phyloP scores from a whole-genome alignment of 2,888 invertebrate genomes.

The Hyalella azteca region DNA sequence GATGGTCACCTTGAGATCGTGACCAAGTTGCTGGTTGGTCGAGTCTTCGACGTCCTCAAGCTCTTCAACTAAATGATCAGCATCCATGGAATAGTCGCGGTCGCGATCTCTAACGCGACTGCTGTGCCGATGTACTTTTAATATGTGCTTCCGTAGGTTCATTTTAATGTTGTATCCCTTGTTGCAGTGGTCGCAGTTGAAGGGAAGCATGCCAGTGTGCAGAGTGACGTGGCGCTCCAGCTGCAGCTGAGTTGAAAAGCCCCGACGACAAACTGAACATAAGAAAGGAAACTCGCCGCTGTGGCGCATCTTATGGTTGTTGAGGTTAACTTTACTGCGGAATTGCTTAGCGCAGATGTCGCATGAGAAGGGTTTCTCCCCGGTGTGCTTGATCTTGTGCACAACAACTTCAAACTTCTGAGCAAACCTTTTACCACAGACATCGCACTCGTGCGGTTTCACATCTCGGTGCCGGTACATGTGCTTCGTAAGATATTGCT shows the following conservation, averaged over 20 bases:
- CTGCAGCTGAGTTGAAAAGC: slow-evolving; percentile 59
- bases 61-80: neutral
- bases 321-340: slow-evolving; percentile 57
- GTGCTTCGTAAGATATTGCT: slow-evolving; percentile 58
- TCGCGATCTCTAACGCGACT: neutral
- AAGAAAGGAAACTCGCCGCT: slow-evolving; percentile 58
- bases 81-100: neutral
- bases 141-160: slow-evolving; percentile 52
- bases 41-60: neutral
- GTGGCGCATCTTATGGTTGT: slow-evolving; percentile 58
- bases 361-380: slow-evolving; percentile 57
- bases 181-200: slow-evolving; percentile 50
- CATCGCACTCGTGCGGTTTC: slow-evolving; percentile 57
- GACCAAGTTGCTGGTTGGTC: neutral
- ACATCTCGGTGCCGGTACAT: slow-evolving; percentile 56
- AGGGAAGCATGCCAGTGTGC: slow-evolving; percentile 56
- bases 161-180: slow-evolving; percentile 52
- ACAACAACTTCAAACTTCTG: slow-evolving; percentile 59
- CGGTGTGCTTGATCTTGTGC: slow-evolving; percentile 58
- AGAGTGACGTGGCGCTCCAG: slow-evolving; percentile 55
- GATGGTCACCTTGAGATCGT: neutral
- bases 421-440: slow-evolving; percentile 57
- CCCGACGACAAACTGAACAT: slow-evolving; percentile 59
- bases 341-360: slow-evolving; percentile 58
- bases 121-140: slow-evolving; percentile 41